Evolutionary conservation across 2,888 invertebrate genomes (phyloP).

Genomic region (Acrobasis consociella): DNA sequence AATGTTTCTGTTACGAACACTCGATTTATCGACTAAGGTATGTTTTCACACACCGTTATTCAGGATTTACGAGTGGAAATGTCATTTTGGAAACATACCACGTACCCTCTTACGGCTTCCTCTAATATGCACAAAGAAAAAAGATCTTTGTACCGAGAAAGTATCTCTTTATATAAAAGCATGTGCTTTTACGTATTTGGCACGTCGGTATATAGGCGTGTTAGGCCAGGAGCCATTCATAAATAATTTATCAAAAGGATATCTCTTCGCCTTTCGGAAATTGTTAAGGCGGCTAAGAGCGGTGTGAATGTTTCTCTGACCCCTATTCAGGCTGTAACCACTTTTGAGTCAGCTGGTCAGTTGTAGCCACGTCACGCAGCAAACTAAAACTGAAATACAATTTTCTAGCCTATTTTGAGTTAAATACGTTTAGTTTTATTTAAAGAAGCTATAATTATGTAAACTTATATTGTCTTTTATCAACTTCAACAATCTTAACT

Average conservation of each 20-base stretch:
- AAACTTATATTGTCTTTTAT: no score
- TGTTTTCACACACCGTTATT: slow-evolving; percentile 64
- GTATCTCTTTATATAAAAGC: slow-evolving; percentile 56
- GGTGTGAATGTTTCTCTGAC: slow-evolving; percentile 45
- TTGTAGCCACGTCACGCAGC: not conserved
- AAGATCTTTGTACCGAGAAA: slow-evolving; percentile 57
- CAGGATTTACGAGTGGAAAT: slow-evolving; percentile 58
- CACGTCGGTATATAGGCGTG: slow-evolving; percentile 50
- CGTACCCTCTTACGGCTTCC: slow-evolving; percentile 59
- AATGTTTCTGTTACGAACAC: slow-evolving; percentile 25
- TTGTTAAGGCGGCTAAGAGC: slow-evolving; percentile 60
- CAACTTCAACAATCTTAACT: no score
- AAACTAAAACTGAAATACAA: not conserved
- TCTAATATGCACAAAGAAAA: slow-evolving; percentile 76
- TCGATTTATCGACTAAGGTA: slow-evolving; percentile 41
- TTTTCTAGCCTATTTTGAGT: not conserved
- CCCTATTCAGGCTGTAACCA: slow-evolving; percentile 27
- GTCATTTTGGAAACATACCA: slow-evolving; percentile 60
- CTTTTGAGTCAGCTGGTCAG: not conserved
- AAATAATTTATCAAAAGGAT: slow-evolving; percentile 71
- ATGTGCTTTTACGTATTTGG: slow-evolving; percentile 61
- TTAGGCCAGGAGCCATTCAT: slow-evolving; percentile 64
- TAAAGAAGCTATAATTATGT: no score
- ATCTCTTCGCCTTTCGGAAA: slow-evolving; percentile 58
- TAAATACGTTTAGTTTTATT: no score